Conservation (phyloP, 2,888 invertebrate genomes). For the Trachelus troglodyta region DNA sequence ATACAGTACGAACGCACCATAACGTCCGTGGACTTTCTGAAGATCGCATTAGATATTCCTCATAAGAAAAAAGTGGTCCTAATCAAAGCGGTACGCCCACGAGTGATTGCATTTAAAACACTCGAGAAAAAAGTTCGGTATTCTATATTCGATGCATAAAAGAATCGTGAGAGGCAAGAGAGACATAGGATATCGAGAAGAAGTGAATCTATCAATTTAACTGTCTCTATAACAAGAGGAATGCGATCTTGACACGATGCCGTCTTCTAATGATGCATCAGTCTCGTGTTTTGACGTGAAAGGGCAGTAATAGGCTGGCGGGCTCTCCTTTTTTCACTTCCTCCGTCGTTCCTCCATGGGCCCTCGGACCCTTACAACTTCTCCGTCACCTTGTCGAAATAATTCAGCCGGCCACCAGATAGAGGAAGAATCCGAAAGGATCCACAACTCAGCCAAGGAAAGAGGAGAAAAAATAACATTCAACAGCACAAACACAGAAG, state of each 20-base stretch:
- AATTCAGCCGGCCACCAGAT: neutral
- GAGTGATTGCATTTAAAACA: too few species aligned
- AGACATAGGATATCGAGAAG: conserved; percentile 2
- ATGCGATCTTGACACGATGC: conserved; percentile 26
- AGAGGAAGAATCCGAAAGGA: too few species aligned
- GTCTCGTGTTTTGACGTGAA: conserved; percentile 56
- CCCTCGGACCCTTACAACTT: neutral
- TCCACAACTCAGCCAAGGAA: too few species aligned
- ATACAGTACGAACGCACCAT: too few species aligned
- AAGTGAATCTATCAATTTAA: conserved; percentile 32
- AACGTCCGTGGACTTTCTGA: too few species aligned
- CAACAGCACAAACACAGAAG: too few species aligned
- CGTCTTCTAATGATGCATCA: conserved; percentile 53
- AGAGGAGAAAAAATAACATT: too few species aligned
- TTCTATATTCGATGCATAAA: too few species aligned
- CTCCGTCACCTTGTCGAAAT: conserved; percentile 1
- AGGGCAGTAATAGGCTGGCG: conserved; percentile 42
- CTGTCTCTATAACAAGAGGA: conserved; percentile 34
- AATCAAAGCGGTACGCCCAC: too few species aligned
- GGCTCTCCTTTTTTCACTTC: neutral
- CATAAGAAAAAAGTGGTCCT: too few species aligned
- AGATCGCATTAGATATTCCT: too few species aligned
- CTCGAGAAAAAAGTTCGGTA: too few species aligned
- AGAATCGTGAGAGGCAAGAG: neutral
- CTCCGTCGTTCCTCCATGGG: neutral